phyloP scores from a whole-genome alignment of 1,140 invertebrate species.

The Physella acuta region DNA sequence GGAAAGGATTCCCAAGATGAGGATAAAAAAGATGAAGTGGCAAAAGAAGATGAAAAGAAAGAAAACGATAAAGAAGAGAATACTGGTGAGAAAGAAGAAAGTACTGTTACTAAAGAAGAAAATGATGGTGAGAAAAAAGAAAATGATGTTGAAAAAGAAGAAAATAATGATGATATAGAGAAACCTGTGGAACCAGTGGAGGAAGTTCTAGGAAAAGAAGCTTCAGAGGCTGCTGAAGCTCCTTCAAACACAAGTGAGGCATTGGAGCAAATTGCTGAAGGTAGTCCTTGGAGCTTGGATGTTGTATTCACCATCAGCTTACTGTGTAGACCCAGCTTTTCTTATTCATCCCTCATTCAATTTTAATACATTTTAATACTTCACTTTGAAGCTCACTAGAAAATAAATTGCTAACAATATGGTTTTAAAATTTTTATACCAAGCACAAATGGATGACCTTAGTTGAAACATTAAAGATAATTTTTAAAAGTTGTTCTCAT shows the following conservation, averaged over 20 bases:
- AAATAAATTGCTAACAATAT: no score
- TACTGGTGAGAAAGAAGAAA: background rate
- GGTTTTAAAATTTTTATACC: no score
- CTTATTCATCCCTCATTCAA: no score
- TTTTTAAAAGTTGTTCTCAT: no score
- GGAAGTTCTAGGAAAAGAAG: background rate
- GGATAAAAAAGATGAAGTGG: background rate
- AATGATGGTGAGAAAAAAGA: background rate
- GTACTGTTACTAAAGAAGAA: conserved; percentile 1
- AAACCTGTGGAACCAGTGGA: background rate
- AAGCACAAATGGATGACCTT: no score
- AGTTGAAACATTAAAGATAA: no score
- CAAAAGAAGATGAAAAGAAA: background rate
- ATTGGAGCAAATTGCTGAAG: no score
- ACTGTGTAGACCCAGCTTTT: no score
- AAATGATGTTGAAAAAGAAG: background rate
- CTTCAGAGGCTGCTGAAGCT: background rate
- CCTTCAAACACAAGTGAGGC: background rate
- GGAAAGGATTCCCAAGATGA: background rate
- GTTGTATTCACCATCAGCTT: background rate
- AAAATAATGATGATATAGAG: conserved; percentile 5
- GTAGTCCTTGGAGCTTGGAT: background rate
- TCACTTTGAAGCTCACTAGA: no score
- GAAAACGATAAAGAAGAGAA: background rate
- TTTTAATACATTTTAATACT: no score